Percentiles rank a stretch among this genome's conserved stretches.
Evolutionary conservation across 2,888 invertebrate species (phyloP).

Genomic region (Fragum whitleyi): DNA sequence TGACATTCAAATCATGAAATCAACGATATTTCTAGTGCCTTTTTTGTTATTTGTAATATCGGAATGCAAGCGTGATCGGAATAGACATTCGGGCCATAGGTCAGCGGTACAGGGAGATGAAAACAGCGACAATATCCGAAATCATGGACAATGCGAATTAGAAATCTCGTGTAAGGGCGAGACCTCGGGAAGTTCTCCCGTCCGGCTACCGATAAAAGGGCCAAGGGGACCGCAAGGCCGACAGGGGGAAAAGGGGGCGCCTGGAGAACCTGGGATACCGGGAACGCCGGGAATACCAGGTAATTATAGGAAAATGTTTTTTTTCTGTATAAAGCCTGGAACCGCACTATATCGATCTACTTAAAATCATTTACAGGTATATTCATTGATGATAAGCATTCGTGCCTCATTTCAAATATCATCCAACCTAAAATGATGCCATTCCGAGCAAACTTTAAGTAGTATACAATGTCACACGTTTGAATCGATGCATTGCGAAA

Average conservation of each 20-base stretch:
- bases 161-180: constrained; percentile 75
- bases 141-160: constrained; percentile 71
- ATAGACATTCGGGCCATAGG: constrained; percentile 48
- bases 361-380: too few species aligned
- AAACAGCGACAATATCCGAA: constrained; percentile 19
- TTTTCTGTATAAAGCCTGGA: background rate
- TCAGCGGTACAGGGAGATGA: constrained; percentile 50
- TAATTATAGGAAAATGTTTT: constrained; percentile 34
- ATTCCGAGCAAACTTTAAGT: too few species aligned
- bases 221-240: constrained; percentile 79
- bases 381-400: too few species aligned
- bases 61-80: constrained; percentile 38
- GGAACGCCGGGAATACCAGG: constrained; percentile 77
- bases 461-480: too few species aligned
- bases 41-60: constrained; percentile 45
- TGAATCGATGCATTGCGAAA: too few species aligned
- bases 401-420: too few species aligned
- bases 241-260: constrained; percentile 75
- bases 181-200: constrained; percentile 64
- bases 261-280: constrained; percentile 77
- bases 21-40: constrained; percentile 51
- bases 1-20: constrained; percentile 40
- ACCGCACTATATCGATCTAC: background rate
- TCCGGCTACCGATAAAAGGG: constrained; percentile 81
- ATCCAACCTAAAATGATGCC: too few species aligned